Conservation (phyloP, 1,140 invertebrate species). For the Ylistrum balloti region DNA sequence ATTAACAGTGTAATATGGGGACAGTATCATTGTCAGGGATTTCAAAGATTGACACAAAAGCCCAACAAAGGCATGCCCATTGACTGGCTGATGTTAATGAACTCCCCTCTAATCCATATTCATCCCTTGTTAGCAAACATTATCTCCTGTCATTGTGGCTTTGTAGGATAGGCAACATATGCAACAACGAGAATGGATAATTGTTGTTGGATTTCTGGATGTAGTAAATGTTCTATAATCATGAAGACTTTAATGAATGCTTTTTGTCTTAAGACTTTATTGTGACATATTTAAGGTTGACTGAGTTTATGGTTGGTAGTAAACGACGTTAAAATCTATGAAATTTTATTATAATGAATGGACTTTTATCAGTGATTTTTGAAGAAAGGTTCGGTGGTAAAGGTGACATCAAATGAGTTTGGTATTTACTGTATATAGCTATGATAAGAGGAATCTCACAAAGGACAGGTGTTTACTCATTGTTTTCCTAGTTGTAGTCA, state of each 20-base stretch:
- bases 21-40: neutral
- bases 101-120: neutral
- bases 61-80: neutral
- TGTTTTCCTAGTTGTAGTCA: neutral
- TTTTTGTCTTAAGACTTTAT: neutral
- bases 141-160: neutral
- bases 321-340: too few relatives aligned
- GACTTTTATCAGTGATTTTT: too few relatives aligned
- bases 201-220: neutral
- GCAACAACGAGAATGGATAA: neutral
- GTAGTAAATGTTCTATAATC: neutral
- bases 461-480: neutral
- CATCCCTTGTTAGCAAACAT: slow-evolving; percentile 33
- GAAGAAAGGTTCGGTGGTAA: too few relatives aligned
- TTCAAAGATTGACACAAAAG: neutral
- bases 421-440: slow-evolving; percentile 37
- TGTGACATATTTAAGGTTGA: too few relatives aligned
- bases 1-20: neutral
- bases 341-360: too few relatives aligned
- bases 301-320: too few relatives aligned
- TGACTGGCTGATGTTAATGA: neutral
- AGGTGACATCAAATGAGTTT: too few relatives aligned
- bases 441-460: slow-evolving; percentile 8
- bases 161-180: neutral
- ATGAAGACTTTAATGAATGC: neutral